Percentiles rank a stretch among this genome's conserved stretches.
Conservation (phyloP, 92 coral and sea anemone species). For the Scolanthus callimorphus region DNA sequence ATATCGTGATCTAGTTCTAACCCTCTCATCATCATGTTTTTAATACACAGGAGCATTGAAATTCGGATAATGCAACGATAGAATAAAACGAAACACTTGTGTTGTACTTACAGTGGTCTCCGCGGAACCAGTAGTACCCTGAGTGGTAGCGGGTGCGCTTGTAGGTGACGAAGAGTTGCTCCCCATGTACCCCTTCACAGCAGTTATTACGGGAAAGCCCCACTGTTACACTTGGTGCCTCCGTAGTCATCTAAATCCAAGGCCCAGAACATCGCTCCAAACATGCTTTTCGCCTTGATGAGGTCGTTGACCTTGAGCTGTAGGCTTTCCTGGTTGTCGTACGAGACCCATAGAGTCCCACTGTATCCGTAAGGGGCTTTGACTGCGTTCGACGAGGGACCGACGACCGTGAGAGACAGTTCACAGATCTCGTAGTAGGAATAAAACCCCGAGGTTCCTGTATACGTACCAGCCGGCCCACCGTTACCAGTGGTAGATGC, state of each 20-base stretch:
- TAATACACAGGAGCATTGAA: no score
- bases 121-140: no score
- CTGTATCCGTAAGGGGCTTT: conserved; percentile 64
- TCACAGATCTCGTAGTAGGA: conserved; percentile 55
- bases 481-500: conserved; percentile 38
- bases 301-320: conserved; percentile 30
- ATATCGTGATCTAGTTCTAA: no score
- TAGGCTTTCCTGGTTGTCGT: conserved; percentile 40
- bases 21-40: no score
- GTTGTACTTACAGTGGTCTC: no score
- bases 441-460: conserved; percentile 37
- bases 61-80: no score
- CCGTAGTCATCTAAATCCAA: conserved; percentile 49
- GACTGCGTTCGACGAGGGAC: conserved; percentile 2
- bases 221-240: conserved; percentile 40
- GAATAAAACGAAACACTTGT: no score
- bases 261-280: conserved; percentile 59
- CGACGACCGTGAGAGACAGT: conserved; percentile 27
- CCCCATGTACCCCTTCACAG: conserved; percentile 34
- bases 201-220: conserved; percentile 53
- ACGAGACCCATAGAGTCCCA: conserved; percentile 51
- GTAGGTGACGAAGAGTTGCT: conserved; percentile 29
- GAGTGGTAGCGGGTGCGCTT: conserved; percentile 8
- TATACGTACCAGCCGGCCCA: conserved; percentile 33
- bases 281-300: conserved; percentile 29